These are phyloP conservation scores for Ia io DNA, from an alignment of 2,113 vertebrate species.

Conservation along the genomic window DNA sequence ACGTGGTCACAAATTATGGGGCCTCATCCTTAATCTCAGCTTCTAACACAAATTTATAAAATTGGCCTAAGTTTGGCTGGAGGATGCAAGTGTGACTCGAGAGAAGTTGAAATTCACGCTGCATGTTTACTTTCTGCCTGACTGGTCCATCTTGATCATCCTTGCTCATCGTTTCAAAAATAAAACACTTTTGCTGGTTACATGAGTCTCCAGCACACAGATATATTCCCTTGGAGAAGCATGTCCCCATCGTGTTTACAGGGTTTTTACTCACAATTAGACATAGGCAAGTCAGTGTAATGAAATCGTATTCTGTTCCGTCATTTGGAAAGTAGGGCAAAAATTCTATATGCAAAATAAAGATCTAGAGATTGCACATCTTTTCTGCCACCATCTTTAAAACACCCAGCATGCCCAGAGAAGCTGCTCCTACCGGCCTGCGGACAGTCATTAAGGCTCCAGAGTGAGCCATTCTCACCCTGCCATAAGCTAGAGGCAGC, in stretches of 20 bases:
- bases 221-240: neutral
- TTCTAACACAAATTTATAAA: neutral
- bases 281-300: neutral
- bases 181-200: neutral
- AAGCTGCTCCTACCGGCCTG: conserved; percentile 38
- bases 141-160: neutral
- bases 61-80: neutral
- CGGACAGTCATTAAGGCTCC: conserved; percentile 59
- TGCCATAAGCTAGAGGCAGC: conserved; percentile 65
- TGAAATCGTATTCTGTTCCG: neutral
- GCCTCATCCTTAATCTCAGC: neutral
- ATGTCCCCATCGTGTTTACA: neutral
- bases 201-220: neutral
- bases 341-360: neutral
- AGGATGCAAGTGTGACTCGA: neutral
- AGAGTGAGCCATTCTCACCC: conserved; percentile 65
- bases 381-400: conserved; percentile 55
- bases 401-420: conserved; percentile 27
- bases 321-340: conserved; percentile 13
- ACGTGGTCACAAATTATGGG: neutral
- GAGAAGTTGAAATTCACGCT: conserved; percentile 17
- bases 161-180: neutral
- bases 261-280: neutral
- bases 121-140: neutral
- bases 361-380: neutral